Evolutionary conservation across 1,140 invertebrate genomes (phyloP).

Genomic region (Vollenhovia emeryi): DNA sequence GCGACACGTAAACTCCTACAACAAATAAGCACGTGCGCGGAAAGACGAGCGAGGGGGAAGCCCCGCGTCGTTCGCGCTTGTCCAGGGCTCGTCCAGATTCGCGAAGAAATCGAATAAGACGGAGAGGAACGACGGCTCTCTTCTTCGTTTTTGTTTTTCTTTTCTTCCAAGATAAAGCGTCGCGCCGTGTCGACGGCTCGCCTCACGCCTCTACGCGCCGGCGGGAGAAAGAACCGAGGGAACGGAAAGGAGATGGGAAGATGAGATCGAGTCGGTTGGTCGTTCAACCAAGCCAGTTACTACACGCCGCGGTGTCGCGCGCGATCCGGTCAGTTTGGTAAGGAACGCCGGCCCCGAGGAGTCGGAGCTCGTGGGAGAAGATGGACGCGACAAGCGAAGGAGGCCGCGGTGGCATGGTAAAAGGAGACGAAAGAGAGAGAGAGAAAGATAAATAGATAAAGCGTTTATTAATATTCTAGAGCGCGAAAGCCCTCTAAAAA

Average conservation of each 20-base stretch:
- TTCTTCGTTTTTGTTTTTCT: background rate
- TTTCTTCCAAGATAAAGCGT: background rate
- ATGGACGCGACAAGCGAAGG: background rate
- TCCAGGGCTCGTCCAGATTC: background rate
- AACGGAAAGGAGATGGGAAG: slow-evolving; percentile 53
- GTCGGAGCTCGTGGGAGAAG: slow-evolving; percentile 23
- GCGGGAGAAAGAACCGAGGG: background rate
- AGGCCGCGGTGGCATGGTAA: background rate
- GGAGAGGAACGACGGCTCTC: background rate
- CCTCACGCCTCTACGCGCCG: slow-evolving; percentile 25
- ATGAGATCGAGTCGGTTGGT: slow-evolving; percentile 65
- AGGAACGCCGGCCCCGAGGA: slow-evolving; percentile 18
- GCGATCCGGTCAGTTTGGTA: slow-evolving; percentile 62
- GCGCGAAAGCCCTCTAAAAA: background rate
- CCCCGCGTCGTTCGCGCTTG: background rate
- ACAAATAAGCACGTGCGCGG: slow-evolving; percentile 35
- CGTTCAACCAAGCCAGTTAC: slow-evolving; percentile 58
- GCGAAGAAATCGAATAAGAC: background rate
- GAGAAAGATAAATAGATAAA: background rate
- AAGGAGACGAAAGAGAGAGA: background rate
- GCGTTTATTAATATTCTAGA: slow-evolving; percentile 3
- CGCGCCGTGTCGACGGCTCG: slow-evolving; percentile 1
- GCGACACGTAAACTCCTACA: slow-evolving; percentile 7
- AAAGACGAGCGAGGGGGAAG: background rate
- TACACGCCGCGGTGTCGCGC: slow-evolving; percentile 45